phyloP scores from a whole-genome alignment of 2,113 vertebrate genomes.

The Fulmarus glacialis region DNA sequence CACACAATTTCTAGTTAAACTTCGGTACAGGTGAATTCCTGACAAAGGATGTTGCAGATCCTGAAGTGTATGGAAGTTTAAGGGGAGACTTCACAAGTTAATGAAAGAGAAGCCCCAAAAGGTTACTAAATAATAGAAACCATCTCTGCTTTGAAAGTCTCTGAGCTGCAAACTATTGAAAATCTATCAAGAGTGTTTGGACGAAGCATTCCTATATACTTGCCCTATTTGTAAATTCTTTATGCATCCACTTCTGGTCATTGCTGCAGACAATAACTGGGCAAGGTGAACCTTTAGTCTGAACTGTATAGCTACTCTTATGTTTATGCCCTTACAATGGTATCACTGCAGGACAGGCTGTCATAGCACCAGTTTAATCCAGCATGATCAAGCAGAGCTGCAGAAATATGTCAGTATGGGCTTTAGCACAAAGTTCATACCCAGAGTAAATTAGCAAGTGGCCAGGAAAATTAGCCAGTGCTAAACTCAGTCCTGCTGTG shows the following conservation, averaged over 20 bases:
- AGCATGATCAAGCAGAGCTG: neutral
- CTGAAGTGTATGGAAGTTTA: neutral
- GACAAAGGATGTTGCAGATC: neutral
- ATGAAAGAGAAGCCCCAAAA: neutral
- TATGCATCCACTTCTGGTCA: neutral
- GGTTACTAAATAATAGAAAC: neutral
- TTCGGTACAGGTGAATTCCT: neutral
- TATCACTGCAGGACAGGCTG: neutral
- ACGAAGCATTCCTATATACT: fast-evolving
- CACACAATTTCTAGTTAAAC: neutral
- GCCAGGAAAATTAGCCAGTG: neutral
- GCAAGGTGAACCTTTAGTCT: neutral
- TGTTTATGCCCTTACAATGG: neutral
- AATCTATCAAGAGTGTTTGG: neutral
- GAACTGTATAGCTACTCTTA: neutral
- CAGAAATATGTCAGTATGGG: neutral
- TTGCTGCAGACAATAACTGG: neutral
- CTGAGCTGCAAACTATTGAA: neutral
- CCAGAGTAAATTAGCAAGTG: neutral
- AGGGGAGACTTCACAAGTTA: neutral
- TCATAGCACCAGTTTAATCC: neutral
- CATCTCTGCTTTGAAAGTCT: neutral
- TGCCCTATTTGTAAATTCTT: neutral
- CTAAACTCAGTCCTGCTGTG: conserved; percentile 14
- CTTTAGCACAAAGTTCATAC: neutral